phyloP scores from a whole-genome alignment of 2,113 vertebrate species.

The Prunella fulvescens region DNA sequence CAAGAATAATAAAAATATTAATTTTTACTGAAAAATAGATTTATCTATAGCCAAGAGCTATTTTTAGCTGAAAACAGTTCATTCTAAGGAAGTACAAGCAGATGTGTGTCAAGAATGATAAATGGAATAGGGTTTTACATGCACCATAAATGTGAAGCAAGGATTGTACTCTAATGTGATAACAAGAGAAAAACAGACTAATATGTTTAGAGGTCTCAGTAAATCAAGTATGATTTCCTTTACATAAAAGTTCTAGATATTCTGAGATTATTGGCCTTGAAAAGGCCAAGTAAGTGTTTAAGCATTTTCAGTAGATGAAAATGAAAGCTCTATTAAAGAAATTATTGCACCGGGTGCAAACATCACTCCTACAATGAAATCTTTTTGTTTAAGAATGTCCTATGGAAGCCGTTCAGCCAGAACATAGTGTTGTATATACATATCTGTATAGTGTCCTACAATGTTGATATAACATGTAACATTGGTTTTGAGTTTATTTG shows the following conservation, averaged over 20 bases:
- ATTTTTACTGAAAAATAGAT: background rate
- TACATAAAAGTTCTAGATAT: background rate
- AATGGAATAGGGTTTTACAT: background rate
- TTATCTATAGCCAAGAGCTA: background rate
- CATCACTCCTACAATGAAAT: background rate
- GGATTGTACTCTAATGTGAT: background rate
- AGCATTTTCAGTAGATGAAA: background rate
- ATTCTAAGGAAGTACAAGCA: background rate
- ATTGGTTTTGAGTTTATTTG: background rate
- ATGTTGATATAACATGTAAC: background rate
- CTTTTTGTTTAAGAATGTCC: background rate
- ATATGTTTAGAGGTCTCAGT: background rate
- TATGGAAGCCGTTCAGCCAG: background rate
- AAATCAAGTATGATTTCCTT: background rate
- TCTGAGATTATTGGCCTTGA: background rate
- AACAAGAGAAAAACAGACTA: background rate
- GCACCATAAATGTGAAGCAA: background rate
- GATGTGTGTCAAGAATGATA: background rate
- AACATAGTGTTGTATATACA: background rate
- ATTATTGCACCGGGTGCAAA: background rate
- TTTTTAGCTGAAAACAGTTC: constrained; percentile 1
- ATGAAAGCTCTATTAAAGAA: background rate
- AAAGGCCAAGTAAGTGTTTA: background rate
- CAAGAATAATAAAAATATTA: background rate
- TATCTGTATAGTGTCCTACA: background rate